A percentile compares a stretch with the other conserved stretches of the same genome.
Evolutionary conservation across 2,888 invertebrate species (phyloP).

Genomic region (Cerastis leucographa): DNA sequence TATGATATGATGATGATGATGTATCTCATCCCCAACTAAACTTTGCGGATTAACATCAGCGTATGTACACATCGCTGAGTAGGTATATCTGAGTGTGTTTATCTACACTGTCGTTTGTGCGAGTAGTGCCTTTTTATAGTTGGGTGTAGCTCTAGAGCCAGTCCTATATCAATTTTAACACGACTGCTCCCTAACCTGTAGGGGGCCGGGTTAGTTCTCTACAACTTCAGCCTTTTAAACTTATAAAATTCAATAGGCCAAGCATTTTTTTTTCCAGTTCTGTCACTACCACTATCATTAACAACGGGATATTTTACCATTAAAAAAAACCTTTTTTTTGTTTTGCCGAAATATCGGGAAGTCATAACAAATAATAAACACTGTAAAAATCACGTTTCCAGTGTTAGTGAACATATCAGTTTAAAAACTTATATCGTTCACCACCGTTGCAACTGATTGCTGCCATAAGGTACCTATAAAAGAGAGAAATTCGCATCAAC

Average conservation of each 20-base stretch:
- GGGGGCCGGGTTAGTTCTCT: neutral
- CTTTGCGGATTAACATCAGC: neutral
- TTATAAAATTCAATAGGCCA: too few species aligned
- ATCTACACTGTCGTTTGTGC: neutral
- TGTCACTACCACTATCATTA: neutral
- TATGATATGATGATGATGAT: too few species aligned
- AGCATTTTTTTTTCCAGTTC: neutral
- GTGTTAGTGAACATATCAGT: too few species aligned
- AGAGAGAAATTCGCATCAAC: conserved; percentile 10
- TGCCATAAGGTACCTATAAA: neutral
- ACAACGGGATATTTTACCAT: too few species aligned
- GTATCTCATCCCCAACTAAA: neutral
- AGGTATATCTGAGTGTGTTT: too few species aligned
- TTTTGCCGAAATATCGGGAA: too few species aligned
- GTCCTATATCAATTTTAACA: neutral
- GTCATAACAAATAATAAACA: too few species aligned
- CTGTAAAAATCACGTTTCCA: too few species aligned
- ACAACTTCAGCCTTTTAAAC: neutral
- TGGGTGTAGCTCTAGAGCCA: neutral
- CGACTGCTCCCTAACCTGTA: neutral
- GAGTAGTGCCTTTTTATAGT: neutral
- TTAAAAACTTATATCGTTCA: too few species aligned
- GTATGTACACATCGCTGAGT: neutral
- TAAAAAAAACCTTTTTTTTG: too few species aligned
- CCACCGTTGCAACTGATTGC: neutral